These are phyloP conservation scores for Sorex fumeus DNA, from an alignment of 2,113 vertebrate species.

Conservation along the genomic window DNA sequence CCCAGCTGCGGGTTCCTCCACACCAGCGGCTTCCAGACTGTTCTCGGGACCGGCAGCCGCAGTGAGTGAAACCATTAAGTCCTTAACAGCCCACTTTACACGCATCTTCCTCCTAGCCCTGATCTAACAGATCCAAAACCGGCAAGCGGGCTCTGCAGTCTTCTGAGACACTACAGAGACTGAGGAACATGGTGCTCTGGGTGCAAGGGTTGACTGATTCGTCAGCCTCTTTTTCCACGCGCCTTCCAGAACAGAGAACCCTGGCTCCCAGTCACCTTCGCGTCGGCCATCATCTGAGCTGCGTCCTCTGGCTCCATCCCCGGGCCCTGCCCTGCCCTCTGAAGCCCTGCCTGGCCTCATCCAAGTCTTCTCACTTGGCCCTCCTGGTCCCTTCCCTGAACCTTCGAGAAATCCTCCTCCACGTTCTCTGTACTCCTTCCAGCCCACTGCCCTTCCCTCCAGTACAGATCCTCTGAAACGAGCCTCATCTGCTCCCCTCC, in stretches of 20 bases:
- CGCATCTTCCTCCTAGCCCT: too few relatives aligned
- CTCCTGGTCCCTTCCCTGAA: not conserved
- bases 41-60: conserved; percentile 10
- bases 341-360: not conserved
- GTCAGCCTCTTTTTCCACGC: not conserved
- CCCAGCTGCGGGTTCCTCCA: not conserved
- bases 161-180: not conserved
- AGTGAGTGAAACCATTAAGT: conserved; percentile 20
- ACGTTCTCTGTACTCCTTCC: not conserved
- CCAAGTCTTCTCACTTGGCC: too few relatives aligned
- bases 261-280: not conserved
- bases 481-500: not conserved
- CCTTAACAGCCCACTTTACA: too few relatives aligned
- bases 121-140: not conserved
- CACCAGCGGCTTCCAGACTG: not conserved
- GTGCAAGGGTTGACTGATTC: not conserved
- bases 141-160: not conserved
- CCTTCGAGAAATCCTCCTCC: not conserved
- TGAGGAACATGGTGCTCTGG: not conserved
- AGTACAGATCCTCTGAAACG: not conserved
- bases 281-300: not conserved
- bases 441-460: not conserved
- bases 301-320: not conserved
- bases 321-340: not conserved
- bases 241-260: not conserved